Percentiles rank a stretch among this genome's conserved stretches.
Evolutionary conservation across 2,797 vertebrate genomes (phyloP).

Genomic region (Poeciliopsis presidionis): DNA sequence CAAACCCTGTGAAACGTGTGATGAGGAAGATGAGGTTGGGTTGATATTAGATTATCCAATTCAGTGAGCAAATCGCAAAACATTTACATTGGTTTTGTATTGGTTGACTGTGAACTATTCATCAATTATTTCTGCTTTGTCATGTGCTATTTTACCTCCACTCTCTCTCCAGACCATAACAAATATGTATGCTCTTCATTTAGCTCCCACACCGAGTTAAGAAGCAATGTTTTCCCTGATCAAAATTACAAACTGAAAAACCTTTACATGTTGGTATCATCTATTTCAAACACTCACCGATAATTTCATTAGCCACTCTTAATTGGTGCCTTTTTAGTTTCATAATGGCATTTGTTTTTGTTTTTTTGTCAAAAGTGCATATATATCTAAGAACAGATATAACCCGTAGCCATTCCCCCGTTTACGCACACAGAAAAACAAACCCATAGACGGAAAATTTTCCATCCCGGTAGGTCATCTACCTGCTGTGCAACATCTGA

Average conservation of each 20-base stretch:
- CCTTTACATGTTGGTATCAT: background rate
- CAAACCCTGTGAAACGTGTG: constrained; percentile 12
- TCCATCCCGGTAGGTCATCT: constrained; percentile 41
- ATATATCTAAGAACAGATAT: background rate
- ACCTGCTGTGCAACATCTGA: constrained; percentile 50
- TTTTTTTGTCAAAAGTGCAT: background rate
- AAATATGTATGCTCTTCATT: background rate
- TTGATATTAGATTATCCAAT: constrained; percentile 15
- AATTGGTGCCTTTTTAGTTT: background rate
- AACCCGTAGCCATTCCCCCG: background rate
- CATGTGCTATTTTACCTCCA: background rate
- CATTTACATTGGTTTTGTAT: background rate
- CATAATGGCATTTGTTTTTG: background rate
- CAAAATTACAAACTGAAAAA: background rate
- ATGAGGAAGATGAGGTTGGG: constrained; percentile 21
- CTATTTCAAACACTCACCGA: background rate
- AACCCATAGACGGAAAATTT: constrained; percentile 11
- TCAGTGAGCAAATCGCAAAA: background rate
- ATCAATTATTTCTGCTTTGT: background rate
- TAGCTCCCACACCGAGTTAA: background rate
- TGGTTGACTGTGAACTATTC: background rate
- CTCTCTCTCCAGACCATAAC: background rate
- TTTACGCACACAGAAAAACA: background rate
- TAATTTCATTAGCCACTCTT: background rate
- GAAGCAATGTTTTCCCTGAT: background rate